Evolutionary conservation across 2,113 vertebrate genomes (phyloP).

Genomic region (Mormyrus iriodes): DNA sequence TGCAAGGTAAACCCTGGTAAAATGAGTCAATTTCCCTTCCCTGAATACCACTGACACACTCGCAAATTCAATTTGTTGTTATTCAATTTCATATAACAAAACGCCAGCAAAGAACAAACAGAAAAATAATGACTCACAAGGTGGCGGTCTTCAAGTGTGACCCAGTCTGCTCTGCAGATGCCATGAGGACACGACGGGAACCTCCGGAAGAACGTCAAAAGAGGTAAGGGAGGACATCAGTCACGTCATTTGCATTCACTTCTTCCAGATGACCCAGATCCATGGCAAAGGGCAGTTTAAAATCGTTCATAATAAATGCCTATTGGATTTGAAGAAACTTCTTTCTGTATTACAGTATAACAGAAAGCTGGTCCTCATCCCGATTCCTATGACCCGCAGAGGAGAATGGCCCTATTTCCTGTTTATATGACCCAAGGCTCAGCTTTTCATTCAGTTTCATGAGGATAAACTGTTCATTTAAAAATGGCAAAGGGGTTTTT

Average conservation of each 20-base stretch:
- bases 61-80: constrained; percentile 22
- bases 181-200: constrained; percentile 14
- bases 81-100: constrained; percentile 5
- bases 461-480: background rate
- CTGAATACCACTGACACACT: constrained; percentile 27
- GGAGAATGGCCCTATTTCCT: background rate
- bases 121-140: background rate
- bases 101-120: background rate
- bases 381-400: background rate
- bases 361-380: background rate
- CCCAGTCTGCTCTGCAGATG: too few relatives aligned
- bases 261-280: background rate
- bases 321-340: background rate
- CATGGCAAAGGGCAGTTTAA: background rate
- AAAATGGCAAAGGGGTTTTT: background rate
- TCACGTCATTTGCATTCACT: background rate
- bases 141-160: background rate
- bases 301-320: background rate
- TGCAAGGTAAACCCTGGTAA: background rate
- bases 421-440: background rate
- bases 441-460: background rate
- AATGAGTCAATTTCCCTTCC: constrained; percentile 8
- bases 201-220: constrained; percentile 9
- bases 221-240: constrained; percentile 23
- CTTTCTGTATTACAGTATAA: background rate